Conservation (phyloP, 2,888 invertebrate species). For the Lithosia quadra region DNA sequence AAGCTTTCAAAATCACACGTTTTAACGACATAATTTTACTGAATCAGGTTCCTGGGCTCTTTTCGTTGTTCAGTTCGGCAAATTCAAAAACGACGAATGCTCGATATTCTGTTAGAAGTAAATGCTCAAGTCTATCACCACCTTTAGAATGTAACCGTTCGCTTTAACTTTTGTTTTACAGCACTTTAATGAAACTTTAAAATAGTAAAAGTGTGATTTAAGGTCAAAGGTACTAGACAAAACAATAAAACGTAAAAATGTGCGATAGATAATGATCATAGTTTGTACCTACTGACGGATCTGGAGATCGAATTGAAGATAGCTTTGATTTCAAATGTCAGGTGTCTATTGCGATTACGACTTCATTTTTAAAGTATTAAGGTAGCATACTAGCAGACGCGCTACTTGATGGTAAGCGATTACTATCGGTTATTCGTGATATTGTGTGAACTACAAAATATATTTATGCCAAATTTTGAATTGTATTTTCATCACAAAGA, state of each 20-base stretch:
- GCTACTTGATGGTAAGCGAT: not conserved
- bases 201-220: constrained; percentile 28
- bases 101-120: no score
- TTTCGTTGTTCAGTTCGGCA: no score
- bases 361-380: constrained; percentile 1
- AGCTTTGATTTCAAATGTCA: not conserved
- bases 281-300: not conserved
- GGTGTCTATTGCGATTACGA: not conserved
- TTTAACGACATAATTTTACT: no score
- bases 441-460: not conserved
- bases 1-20: no score
- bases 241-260: constrained; percentile 15
- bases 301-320: constrained; percentile 5
- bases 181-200: constrained; percentile 16
- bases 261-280: constrained; percentile 11
- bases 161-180: constrained; percentile 27
- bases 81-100: no score
- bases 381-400: not conserved
- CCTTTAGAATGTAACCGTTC: constrained; percentile 25
- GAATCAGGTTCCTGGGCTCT: no score
- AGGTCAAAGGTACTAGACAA: constrained; percentile 18
- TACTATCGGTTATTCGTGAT: not conserved
- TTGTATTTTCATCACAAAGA: not conserved
- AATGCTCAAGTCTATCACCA: no score
- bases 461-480: not conserved